A percentile compares a stretch with the other conserved stretches of the same genome.
phyloP scores from a whole-genome alignment of 2,888 invertebrate species.

The Enchytraeus crypticus region DNA sequence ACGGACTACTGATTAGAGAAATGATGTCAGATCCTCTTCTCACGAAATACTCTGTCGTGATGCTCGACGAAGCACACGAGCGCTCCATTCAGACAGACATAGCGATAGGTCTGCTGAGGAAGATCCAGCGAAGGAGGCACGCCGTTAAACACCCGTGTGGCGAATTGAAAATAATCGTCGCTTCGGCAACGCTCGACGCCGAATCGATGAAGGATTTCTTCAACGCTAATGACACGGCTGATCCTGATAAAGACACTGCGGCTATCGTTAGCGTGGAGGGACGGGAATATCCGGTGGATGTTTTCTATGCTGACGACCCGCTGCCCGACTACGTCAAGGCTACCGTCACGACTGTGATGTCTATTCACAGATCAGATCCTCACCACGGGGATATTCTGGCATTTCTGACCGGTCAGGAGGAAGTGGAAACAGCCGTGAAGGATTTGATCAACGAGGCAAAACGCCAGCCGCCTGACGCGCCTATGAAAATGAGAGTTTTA shows the following conservation, averaged over 20 bases:
- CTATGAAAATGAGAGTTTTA: slow-evolving; percentile 57
- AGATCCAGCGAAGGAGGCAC: slow-evolving; percentile 70
- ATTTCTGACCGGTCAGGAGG: slow-evolving; percentile 70
- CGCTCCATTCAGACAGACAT: slow-evolving; percentile 85
- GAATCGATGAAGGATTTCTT: slow-evolving; percentile 54
- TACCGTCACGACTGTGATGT: slow-evolving; percentile 75
- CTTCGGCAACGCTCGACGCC: slow-evolving; percentile 92
- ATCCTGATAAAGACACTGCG: slow-evolving; percentile 59
- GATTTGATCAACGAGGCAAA: slow-evolving; percentile 44
- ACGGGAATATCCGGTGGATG: slow-evolving; percentile 73
- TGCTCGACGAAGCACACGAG: slow-evolving; percentile 93
- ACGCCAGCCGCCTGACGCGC: slow-evolving; percentile 27
- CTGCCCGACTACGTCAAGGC: slow-evolving; percentile 80
- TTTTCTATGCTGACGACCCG: slow-evolving; percentile 69
- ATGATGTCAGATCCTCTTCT: slow-evolving; percentile 89
- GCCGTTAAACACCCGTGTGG: no score
- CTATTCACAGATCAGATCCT: slow-evolving; percentile 59
- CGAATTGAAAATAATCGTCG: slow-evolving; percentile 74
- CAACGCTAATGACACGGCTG: slow-evolving; percentile 52
- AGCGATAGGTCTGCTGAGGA: slow-evolving; percentile 82
- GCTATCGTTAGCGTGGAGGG: slow-evolving; percentile 75
- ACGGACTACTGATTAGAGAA: slow-evolving; percentile 85
- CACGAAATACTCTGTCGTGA: slow-evolving; percentile 70
- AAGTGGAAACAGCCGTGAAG: slow-evolving; percentile 66
- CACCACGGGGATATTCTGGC: slow-evolving; percentile 76